These are phyloP conservation scores for Brachypterus glaber DNA, from an alignment of 2,888 invertebrate genomes.

Conservation along the genomic window DNA sequence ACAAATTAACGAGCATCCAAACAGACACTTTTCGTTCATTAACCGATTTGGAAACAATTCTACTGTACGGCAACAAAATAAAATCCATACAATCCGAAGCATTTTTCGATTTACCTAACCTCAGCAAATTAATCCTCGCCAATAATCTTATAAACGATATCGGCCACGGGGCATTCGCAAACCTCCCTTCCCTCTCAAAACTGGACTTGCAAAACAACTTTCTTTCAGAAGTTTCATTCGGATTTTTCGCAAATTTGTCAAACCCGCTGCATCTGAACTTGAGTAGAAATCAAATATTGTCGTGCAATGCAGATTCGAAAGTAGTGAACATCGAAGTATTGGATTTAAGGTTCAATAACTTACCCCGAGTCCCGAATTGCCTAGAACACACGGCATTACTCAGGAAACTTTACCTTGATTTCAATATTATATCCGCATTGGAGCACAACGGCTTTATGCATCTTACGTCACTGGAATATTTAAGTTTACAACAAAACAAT, in stretches of 20 bases:
- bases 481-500: conserved; percentile 66
- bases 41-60: conserved; percentile 64
- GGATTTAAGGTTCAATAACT: conserved; percentile 61
- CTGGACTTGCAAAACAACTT: conserved; percentile 75
- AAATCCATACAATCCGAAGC: conserved; percentile 58
- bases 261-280: conserved; percentile 66
- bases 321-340: conserved; percentile 56
- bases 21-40: conserved; percentile 63
- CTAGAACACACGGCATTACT: conserved; percentile 56
- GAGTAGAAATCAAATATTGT: conserved; percentile 57
- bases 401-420: conserved; percentile 59
- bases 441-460: conserved; percentile 68
- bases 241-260: conserved; percentile 59
- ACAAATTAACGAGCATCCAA: conserved; percentile 60
- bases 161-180: conserved; percentile 61
- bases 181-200: conserved; percentile 65
- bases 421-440: conserved; percentile 62
- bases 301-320: conserved; percentile 40
- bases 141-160: conserved; percentile 70
- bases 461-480: conserved; percentile 57
- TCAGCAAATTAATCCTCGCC: conserved; percentile 74
- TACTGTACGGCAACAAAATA: conserved; percentile 71
- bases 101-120: conserved; percentile 66
- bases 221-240: conserved; percentile 57
- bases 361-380: conserved; percentile 57